A percentile compares a stretch with the other conserved stretches of the same genome.
phyloP scores from a whole-genome alignment of 2,113 vertebrate species.

The Crotalus viridis region DNA sequence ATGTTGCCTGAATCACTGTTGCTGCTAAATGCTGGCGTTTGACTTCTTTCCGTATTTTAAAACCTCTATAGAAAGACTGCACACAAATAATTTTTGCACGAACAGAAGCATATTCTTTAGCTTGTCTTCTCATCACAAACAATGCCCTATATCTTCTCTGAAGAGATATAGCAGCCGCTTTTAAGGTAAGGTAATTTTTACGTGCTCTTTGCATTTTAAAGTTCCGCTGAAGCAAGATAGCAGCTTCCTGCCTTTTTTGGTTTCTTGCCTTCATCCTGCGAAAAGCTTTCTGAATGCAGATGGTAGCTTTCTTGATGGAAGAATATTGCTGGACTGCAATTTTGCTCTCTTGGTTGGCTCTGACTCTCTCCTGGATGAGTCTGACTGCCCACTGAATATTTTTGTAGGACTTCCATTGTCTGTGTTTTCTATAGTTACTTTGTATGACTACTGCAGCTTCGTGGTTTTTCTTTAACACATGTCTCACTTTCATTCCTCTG shows the following conservation, averaged over 20 bases:
- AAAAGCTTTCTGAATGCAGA: conserved; percentile 68
- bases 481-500: conserved; percentile 65
- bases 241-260: conserved; percentile 63
- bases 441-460: conserved; percentile 75
- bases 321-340: conserved; percentile 55
- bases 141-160: conserved; percentile 67
- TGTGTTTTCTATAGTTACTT: conserved; percentile 65
- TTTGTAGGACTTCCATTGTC: conserved; percentile 60
- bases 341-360: conserved; percentile 62
- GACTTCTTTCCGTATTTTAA: conserved; percentile 43
- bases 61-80: conserved; percentile 65
- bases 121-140: conserved; percentile 35
- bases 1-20: conserved; percentile 58
- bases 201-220: conserved; percentile 60
- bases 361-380: conserved; percentile 74
- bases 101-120: conserved; percentile 43
- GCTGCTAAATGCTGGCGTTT: conserved; percentile 48
- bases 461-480: conserved; percentile 48
- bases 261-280: conserved; percentile 47
- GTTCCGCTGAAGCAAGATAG: conserved; percentile 71
- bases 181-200: conserved; percentile 68
- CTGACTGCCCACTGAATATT: conserved; percentile 67
- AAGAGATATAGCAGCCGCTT: conserved; percentile 64
- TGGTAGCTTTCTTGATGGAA: conserved; percentile 56
- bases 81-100: conserved; percentile 40